Evolutionary conservation across 2,113 vertebrate genomes (phyloP).

Genomic region (Cheirogaleus medius): DNA sequence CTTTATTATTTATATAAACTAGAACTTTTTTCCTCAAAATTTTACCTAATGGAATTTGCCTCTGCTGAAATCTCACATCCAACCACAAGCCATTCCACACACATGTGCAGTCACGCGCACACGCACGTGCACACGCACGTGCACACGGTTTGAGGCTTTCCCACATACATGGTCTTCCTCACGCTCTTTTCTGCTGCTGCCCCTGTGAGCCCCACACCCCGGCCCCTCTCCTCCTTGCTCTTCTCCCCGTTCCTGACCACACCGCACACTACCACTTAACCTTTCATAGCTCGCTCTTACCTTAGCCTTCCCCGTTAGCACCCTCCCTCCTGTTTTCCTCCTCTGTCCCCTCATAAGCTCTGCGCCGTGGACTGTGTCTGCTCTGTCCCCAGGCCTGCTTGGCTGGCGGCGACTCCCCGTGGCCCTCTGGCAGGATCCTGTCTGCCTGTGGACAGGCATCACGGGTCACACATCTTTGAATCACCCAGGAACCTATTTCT

Average conservation of each 20-base stretch:
- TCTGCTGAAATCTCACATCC: neutral
- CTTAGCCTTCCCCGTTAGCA: too few species aligned
- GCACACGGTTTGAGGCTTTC: neutral
- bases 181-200: neutral
- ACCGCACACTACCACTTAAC: too few species aligned
- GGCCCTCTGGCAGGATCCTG: too few species aligned
- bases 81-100: neutral
- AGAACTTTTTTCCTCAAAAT: neutral
- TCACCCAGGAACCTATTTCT: neutral
- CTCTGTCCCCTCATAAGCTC: neutral
- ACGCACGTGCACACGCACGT: fast-evolving
- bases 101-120: fast-evolving
- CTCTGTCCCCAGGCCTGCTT: neutral
- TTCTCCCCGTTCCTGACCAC: neutral
- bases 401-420: neutral
- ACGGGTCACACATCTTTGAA: neutral
- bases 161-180: neutral
- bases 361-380: too few species aligned
- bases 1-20: neutral
- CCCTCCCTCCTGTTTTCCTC: neutral
- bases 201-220: neutral
- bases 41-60: neutral
- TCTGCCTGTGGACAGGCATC: neutral
- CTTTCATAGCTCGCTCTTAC: too few species aligned
- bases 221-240: neutral